These are phyloP conservation scores for Falco rusticolus DNA, from an alignment of 2,797 vertebrate species.

Conservation along the genomic window DNA sequence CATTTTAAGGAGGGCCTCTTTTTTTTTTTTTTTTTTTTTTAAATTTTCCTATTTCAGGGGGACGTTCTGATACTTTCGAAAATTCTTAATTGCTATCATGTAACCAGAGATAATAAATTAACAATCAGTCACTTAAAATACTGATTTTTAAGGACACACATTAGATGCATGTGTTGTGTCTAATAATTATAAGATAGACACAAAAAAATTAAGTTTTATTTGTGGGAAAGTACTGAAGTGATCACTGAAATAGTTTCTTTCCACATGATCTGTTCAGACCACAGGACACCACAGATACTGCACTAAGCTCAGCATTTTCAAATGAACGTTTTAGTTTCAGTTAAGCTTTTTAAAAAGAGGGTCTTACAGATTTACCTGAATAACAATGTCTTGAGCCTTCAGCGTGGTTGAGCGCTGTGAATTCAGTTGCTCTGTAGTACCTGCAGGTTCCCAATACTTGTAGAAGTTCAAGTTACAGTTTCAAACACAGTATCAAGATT, in stretches of 20 bases:
- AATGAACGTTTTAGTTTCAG: background rate
- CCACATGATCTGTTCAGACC: background rate
- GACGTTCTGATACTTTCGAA: background rate
- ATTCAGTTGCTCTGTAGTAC: background rate
- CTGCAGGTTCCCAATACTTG: background rate
- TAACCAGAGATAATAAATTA: background rate
- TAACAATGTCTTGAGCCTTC: background rate
- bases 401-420: background rate
- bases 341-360: background rate
- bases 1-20: background rate
- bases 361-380: background rate
- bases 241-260: background rate
- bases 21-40: background rate
- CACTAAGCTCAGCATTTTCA: background rate
- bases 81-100: background rate
- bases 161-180: background rate
- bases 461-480: background rate
- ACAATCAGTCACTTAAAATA: background rate
- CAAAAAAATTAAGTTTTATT: background rate
- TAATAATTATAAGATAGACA: background rate
- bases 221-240: background rate
- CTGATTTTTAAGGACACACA: background rate
- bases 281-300: accelerated
- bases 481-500: background rate
- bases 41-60: background rate